Conservation (phyloP, 2,888 invertebrate species). For the Dinocampus coccinellae region DNA sequence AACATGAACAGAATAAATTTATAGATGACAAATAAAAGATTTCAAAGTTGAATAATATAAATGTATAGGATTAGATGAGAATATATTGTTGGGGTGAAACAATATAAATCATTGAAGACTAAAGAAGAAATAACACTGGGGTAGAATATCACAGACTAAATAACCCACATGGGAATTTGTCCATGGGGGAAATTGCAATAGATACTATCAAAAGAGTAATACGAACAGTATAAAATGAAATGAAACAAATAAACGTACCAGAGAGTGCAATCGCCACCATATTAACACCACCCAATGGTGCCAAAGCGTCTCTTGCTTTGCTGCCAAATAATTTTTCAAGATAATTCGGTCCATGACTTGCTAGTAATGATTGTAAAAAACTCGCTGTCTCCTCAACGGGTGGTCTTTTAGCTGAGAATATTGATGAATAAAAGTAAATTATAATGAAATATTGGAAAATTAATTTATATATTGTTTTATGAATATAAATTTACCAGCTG, state of each 20-base stretch:
- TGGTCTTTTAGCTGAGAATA: slow-evolving; percentile 87
- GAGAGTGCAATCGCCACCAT: slow-evolving; percentile 96
- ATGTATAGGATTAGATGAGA: too few relatives aligned
- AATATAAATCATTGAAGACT: background rate
- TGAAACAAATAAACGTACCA: slow-evolving; percentile 72
- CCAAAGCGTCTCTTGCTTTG: slow-evolving; percentile 92
- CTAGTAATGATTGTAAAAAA: slow-evolving; percentile 92
- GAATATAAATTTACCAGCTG: slow-evolving; percentile 79
- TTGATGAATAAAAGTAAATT: slow-evolving; percentile 36
- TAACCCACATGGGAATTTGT: background rate
- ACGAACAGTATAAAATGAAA: background rate
- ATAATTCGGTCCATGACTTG: slow-evolving; percentile 96
- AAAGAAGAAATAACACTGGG: background rate
- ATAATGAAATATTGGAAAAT: slow-evolving; percentile 13
- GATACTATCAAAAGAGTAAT: background rate
- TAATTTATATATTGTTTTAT: background rate
- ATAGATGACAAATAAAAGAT: too few relatives aligned
- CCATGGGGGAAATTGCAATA: background rate
- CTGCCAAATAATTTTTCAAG: slow-evolving; percentile 95
- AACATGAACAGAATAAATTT: too few relatives aligned
- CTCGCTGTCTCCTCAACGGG: slow-evolving; percentile 97
- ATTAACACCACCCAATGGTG: slow-evolving; percentile 93
- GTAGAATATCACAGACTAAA: too few relatives aligned
- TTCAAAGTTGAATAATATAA: background rate
- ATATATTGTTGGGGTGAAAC: too few relatives aligned